These are phyloP conservation scores for Oreotrochilus melanogaster DNA, from an alignment of 2,113 vertebrate species.

Conservation along the genomic window DNA sequence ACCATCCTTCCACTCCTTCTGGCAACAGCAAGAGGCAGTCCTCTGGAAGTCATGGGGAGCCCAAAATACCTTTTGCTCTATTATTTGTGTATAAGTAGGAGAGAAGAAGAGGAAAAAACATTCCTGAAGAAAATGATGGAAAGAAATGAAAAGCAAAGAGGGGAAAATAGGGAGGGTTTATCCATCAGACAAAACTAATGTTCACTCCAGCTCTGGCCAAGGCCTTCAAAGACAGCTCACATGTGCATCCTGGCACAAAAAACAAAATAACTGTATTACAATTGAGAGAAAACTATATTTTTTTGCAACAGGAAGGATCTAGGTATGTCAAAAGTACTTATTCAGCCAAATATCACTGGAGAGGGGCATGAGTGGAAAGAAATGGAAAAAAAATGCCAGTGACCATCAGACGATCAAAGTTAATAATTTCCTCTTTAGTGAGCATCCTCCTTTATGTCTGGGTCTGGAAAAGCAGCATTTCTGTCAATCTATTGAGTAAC, in stretches of 20 bases:
- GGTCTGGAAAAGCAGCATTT: not conserved
- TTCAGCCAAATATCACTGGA: not conserved
- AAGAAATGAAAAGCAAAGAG: not conserved
- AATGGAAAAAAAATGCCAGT: not conserved
- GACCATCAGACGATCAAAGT: not conserved
- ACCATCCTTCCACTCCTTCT: not conserved
- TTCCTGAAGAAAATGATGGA: not conserved
- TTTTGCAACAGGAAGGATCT: not conserved
- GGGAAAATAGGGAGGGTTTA: not conserved
- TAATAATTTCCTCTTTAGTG: not conserved
- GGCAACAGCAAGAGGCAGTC: not conserved
- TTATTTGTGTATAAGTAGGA: not conserved
- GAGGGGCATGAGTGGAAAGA: not conserved
- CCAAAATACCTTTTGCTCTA: not conserved
- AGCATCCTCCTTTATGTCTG: fast-evolving
- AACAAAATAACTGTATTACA: fast-evolving
- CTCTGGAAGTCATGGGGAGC: not conserved
- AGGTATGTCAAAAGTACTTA: not conserved
- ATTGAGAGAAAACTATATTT: not conserved
- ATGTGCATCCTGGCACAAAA: not conserved
- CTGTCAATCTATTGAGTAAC: not conserved
- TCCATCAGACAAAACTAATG: not conserved
- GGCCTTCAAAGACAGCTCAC: not conserved
- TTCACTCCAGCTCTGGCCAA: not conserved
- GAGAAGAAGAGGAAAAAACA: not conserved